A percentile compares a stretch with the other conserved stretches of the same genome.
Evolutionary conservation across 1,140 invertebrate genomes (phyloP).

Genomic region (Papilio machaon): DNA sequence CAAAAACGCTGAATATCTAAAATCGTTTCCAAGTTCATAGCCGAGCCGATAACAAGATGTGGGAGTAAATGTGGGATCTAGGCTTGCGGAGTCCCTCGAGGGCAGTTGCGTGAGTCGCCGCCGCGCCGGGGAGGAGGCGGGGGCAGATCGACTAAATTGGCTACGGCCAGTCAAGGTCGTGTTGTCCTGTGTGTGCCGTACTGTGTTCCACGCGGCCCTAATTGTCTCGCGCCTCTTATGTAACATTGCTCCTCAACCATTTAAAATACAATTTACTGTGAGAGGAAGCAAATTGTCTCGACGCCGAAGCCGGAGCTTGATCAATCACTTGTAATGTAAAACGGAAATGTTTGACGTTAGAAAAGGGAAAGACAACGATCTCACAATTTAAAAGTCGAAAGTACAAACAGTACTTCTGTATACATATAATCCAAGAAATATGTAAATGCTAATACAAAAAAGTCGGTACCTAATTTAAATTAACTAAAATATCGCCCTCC

Average conservation of each 20-base stretch:
- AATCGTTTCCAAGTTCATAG: not conserved
- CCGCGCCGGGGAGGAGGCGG: not conserved
- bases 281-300: not conserved
- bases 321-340: not conserved
- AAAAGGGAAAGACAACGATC: not conserved
- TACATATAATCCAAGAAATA: too few species aligned
- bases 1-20: not conserved
- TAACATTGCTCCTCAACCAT: not conserved
- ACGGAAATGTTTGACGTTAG: not conserved
- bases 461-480: too few species aligned
- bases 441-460: too few species aligned
- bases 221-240: constrained; percentile 9
- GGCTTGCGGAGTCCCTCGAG: not conserved
- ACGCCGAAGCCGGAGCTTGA: not conserved
- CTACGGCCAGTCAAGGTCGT: constrained; percentile 40
- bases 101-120: not conserved
- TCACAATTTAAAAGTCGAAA: not conserved
- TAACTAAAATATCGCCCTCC: too few species aligned
- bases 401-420: not conserved
- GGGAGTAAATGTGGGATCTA: not conserved
- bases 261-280: not conserved
- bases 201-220: not conserved
- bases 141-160: constrained; percentile 53
- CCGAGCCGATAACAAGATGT: not conserved
- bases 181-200: not conserved